These are phyloP conservation scores for Penelope pileata DNA, from an alignment of 2,113 vertebrate species.

Conservation along the genomic window DNA sequence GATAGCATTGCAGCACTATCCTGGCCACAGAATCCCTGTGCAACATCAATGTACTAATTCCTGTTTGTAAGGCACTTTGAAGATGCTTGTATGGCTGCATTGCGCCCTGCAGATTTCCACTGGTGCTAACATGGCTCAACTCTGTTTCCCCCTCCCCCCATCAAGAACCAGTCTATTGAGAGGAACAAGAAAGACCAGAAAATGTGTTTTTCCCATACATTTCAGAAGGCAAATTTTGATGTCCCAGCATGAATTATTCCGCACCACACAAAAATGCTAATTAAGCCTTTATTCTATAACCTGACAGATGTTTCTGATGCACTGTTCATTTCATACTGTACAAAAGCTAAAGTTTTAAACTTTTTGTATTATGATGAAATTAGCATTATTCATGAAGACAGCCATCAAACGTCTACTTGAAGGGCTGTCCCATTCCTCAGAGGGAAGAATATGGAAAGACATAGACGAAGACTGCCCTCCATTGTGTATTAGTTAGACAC, in stretches of 20 bases:
- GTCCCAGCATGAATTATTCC: slow-evolving; percentile 68
- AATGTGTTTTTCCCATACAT: slow-evolving; percentile 32
- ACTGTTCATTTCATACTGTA: slow-evolving; percentile 50
- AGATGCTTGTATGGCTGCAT: not conserved
- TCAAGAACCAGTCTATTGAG: not conserved
- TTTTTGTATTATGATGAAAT: slow-evolving; percentile 16
- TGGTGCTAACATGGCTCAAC: not conserved
- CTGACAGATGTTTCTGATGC: slow-evolving; percentile 70
- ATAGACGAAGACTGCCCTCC: not conserved
- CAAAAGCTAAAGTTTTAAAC: slow-evolving; percentile 65
- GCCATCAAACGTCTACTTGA: slow-evolving; percentile 44
- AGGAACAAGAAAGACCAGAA: slow-evolving; percentile 41
- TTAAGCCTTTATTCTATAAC: slow-evolving; percentile 69
- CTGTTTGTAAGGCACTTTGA: slow-evolving; percentile 27
- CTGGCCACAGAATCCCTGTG: not conserved
- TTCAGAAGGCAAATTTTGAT: slow-evolving; percentile 50
- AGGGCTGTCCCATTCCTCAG: not conserved
- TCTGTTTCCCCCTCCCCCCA: not conserved
- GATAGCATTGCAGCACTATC: not conserved
- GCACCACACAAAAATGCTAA: slow-evolving; percentile 67
- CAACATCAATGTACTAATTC: slow-evolving; percentile 2
- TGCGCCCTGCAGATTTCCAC: slow-evolving; percentile 31
- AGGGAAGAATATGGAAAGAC: not conserved
- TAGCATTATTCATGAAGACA: slow-evolving; percentile 67
- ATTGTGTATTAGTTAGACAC: not conserved